These are phyloP conservation scores for Pholis gunnellus DNA, from an alignment of 2,113 vertebrate genomes.

Conservation along the genomic window DNA sequence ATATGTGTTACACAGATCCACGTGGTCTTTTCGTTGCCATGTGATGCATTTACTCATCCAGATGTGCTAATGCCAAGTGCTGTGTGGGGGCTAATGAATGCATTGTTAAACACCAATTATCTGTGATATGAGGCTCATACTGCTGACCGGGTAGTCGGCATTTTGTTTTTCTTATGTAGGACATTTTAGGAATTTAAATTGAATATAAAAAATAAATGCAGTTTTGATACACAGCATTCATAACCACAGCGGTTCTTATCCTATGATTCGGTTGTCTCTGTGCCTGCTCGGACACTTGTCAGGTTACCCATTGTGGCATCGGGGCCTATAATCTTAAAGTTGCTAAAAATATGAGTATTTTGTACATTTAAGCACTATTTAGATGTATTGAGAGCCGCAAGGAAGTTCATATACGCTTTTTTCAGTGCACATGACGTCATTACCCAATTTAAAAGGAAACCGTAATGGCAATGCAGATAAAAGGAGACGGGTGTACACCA, in stretches of 20 bases:
- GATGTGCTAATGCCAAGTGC: conserved; percentile 46
- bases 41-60: conserved; percentile 8
- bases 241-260: not conserved
- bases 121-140: conserved; percentile 28
- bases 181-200: conserved; percentile 33
- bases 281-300: not conserved
- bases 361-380: conserved; percentile 22
- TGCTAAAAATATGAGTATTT: conserved; percentile 1
- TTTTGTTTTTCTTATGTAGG: conserved; percentile 42
- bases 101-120: conserved; percentile 26
- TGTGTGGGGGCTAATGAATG: conserved; percentile 18
- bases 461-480: not conserved
- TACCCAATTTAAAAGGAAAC: not conserved
- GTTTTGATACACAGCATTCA: conserved; percentile 13
- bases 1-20: not conserved
- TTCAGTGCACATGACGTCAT: not conserved
- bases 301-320: not conserved
- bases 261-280: not conserved
- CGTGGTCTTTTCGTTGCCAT: too few species aligned
- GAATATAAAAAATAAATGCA: conserved; percentile 6
- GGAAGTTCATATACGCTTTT: not conserved
- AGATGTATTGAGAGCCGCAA: conserved; percentile 1
- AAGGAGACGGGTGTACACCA: not conserved
- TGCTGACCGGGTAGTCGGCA: conserved; percentile 30
- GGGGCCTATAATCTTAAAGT: conserved; percentile 14